Base-by-base conservation (phyloP, 2,797 vertebrate species). In the Typhlichthys subterraneus region DNA sequence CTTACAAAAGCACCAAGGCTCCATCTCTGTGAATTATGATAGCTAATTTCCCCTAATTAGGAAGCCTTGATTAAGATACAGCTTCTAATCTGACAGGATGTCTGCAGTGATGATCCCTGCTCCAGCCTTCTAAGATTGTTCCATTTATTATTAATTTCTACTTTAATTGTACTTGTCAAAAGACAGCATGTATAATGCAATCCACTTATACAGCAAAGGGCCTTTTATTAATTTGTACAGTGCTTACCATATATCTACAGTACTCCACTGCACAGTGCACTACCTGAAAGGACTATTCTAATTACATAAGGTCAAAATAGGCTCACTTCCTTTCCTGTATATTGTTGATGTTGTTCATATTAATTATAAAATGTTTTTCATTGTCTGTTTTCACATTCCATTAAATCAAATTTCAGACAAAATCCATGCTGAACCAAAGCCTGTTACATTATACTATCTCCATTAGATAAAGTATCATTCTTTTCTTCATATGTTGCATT, bases 11-110 rank as follows among this genome's bases (percentile, higher is more conserved):
- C 76, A 64, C 53, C 7, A 48, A 67, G 66, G 82, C 73, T 71
- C 42, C 74, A 70, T 77, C 57, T 78, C 63, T 63, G 61, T 76
- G 76, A 80, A 84, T 88, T 70, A 89, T 69, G 77, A 73, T 59
- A 70, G 70, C 68, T 91, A 91, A 93, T 92, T 91, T 77, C 69
- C 76, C 69, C 72, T 88, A 86, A 93, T 89, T 79, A 89, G 77
- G 67, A 74, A 75, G 79, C 66, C 75, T 77, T 89, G 87, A 90
- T 92, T 85, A 84, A 90, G 82, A 85, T 88, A 80, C 83, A 73
- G 79, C 65, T 79, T 86, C 72, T 86, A 81, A 91, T 90, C 90
- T 86, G 75, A 73, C 71, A 74, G 79, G 82, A 77, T 84, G 78
- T 72, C 83, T 72, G 61, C 70, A 72, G 77, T 65, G 79, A 86